Base-by-base conservation (phyloP, 2,888 invertebrate genomes). In the Chrysolina haemoptera region DNA sequence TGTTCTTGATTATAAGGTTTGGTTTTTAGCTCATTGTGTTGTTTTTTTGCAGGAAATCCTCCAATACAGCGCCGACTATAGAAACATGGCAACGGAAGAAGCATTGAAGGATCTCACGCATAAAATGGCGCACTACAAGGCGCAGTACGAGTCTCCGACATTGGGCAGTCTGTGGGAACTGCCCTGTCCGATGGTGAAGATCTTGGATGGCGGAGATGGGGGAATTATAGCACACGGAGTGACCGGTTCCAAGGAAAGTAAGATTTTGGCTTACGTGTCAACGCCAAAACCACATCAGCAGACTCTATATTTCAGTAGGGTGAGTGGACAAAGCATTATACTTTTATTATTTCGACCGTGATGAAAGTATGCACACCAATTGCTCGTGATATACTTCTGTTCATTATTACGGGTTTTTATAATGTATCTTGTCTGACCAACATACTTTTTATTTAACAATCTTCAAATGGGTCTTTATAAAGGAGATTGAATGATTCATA, bases 301-400 rank as follows among this genome's bases (percentile, higher is more conserved):
- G 83, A 95, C 96, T 8, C 91, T 98, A 77, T 98, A 96, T 87
- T 93, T 98, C 83, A 96, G 96, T 70, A 90, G 97, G 89, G 96
- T 96, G 89, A 91, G 93, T 89, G 46, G 50, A 62, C 11, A 14
- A 35, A 8, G 8, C 35, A 35, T 3, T 35, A 6, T 35, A 35
- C 8, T 3, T 27, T 27, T 1, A 27, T 27, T 27, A 27, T 27
- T 5, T 1, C 5, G 5, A 27, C 5, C 1, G 1, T n/a, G n/a
- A n/a, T 5, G 27, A 27, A 27, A 27, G 27, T 27, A 27, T 27
- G 27, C 27, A 27, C 1, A n/a, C n/a, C n/a, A n/a, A n/a, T n/a
- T n/a, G n/a, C n/a, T n/a, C n/a, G n/a, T n/a, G n/a, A n/a, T n/a
- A 27, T 27, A 3, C 1, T 27, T 35, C 6, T 35, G 35, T 35